A percentile compares a stretch with the other conserved stretches of the same genome.
Evolutionary conservation across 2,797 vertebrate species (phyloP).

Genomic region (Microchirus variegatus): DNA sequence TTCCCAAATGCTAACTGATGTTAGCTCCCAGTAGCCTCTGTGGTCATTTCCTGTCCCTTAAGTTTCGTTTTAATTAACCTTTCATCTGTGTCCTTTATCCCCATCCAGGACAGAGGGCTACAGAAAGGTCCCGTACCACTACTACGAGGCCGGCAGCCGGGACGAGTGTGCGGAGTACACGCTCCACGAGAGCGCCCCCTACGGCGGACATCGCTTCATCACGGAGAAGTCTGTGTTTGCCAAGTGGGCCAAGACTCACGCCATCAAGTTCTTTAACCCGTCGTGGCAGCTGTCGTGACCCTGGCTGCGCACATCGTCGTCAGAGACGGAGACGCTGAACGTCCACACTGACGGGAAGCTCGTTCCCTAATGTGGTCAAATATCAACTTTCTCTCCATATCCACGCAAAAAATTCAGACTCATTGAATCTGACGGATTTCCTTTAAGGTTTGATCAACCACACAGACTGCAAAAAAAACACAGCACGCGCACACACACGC

Average conservation of each 20-base stretch:
- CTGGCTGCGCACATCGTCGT: slow-evolving; percentile 23
- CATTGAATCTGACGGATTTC: too few species aligned
- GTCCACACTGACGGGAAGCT: slow-evolving; percentile 9
- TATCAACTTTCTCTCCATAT: slow-evolving; percentile 7
- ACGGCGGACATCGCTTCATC: slow-evolving; percentile 96
- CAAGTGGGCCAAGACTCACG: slow-evolving; percentile 93
- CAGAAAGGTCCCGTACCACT: slow-evolving; percentile 96
- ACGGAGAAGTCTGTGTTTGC: slow-evolving; percentile 96
- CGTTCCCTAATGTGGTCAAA: slow-evolving; percentile 11
- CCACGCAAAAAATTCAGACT: neutral
- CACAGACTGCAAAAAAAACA: slow-evolving; percentile 6
- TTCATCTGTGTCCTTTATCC: neutral
- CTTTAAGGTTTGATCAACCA: neutral
- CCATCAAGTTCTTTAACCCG: slow-evolving; percentile 94
- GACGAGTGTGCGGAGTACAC: slow-evolving; percentile 95
- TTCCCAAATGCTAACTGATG: too few species aligned
- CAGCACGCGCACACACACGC: slow-evolving; percentile 13
- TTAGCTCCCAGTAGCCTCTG: too few species aligned
- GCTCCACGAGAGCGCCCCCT: slow-evolving; percentile 94
- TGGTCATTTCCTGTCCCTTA: too few species aligned
- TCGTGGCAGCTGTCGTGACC: slow-evolving; percentile 92
- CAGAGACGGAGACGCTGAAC: slow-evolving; percentile 5
- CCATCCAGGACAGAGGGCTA: slow-evolving; percentile 88
- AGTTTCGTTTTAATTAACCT: too few species aligned
- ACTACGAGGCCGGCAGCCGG: slow-evolving; percentile 91